Conservation (phyloP, 1,140 invertebrate species). For the Drosophila littoralis region DNA sequence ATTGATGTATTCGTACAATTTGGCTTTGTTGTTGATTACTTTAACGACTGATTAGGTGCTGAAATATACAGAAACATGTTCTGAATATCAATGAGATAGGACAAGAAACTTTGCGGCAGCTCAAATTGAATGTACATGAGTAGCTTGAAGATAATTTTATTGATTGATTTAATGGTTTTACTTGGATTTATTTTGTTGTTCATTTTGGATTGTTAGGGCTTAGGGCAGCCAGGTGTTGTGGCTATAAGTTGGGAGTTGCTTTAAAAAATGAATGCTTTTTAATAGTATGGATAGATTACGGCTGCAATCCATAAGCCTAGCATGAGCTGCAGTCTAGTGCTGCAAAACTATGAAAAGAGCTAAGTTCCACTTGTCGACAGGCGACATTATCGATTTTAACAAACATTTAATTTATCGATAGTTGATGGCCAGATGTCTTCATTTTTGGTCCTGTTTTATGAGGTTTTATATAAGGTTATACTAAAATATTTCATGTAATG, state of each 20-base stretch:
- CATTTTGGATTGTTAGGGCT: conserved; percentile 29
- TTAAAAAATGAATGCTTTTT: no score
- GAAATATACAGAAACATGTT: conserved; percentile 42
- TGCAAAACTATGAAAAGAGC: no score
- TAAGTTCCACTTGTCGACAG: no score
- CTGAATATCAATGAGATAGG: conserved; percentile 46
- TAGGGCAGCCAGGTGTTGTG: conserved; percentile 3
- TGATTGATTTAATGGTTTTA: conserved; percentile 48
- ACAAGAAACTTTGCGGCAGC: conserved; percentile 16
- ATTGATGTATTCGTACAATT: conserved; percentile 55
- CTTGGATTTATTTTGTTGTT: conserved; percentile 34
- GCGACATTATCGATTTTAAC: no score
- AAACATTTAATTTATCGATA: no score
- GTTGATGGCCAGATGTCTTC: no score
- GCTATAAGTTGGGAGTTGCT: neutral
- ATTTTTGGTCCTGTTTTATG: no score
- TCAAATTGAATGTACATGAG: conserved; percentile 44
- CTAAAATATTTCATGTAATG: no score
- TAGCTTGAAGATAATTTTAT: conserved; percentile 48
- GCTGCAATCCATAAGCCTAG: no score
- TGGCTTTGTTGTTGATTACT: conserved; percentile 56
- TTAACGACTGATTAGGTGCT: conserved; percentile 54
- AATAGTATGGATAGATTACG: no score
- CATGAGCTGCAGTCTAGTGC: no score
- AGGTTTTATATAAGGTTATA: no score